These are phyloP conservation scores for Nibea coibor DNA, from an alignment of 2,113 vertebrate genomes.

Conservation along the genomic window DNA sequence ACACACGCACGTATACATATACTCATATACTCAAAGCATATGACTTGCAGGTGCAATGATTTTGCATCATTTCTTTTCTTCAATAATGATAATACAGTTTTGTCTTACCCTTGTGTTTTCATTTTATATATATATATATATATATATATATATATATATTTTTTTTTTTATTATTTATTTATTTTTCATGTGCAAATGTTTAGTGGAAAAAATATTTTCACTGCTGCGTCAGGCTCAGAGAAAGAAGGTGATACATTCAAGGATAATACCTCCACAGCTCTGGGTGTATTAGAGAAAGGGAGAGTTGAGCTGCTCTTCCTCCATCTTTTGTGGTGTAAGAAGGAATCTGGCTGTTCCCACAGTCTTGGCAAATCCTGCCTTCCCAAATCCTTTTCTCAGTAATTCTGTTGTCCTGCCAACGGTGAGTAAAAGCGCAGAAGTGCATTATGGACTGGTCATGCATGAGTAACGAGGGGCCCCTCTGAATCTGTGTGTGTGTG, in stretches of 20 bases:
- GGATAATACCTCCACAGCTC: slow-evolving; percentile 41
- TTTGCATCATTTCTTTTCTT: slow-evolving; percentile 25
- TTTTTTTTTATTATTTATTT: not conserved
- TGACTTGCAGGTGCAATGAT: slow-evolving; percentile 39
- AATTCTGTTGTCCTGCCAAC: slow-evolving; percentile 86
- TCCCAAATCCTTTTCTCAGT: slow-evolving; percentile 74
- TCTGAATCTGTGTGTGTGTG: slow-evolving; percentile 45
- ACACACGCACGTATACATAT: not conserved
- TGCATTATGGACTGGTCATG: slow-evolving; percentile 84
- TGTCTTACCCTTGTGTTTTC: not conserved
- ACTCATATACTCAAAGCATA: slow-evolving; percentile 4
- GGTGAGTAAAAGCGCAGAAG: slow-evolving; percentile 76
- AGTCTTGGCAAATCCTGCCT: slow-evolving; percentile 76
- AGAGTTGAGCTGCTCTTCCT: slow-evolving; percentile 64
- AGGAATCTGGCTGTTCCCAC: slow-evolving; percentile 77
- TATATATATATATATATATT: not conserved
- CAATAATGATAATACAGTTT: not conserved
- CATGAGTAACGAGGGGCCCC: slow-evolving; percentile 82
- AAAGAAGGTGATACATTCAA: slow-evolving; percentile 35
- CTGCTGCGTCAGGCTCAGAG: slow-evolving; percentile 10
- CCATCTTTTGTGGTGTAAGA: slow-evolving; percentile 66
- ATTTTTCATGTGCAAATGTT: slow-evolving; percentile 8
- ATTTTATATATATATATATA: slow-evolving; percentile 14
- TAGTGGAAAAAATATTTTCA: slow-evolving; percentile 26
- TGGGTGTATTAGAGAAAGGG: slow-evolving; percentile 37